Evolutionary conservation across 1,140 invertebrate genomes (phyloP), one percentile per base, ranked within the genome.

Genomic region (Scaptomyza montana): DNA sequence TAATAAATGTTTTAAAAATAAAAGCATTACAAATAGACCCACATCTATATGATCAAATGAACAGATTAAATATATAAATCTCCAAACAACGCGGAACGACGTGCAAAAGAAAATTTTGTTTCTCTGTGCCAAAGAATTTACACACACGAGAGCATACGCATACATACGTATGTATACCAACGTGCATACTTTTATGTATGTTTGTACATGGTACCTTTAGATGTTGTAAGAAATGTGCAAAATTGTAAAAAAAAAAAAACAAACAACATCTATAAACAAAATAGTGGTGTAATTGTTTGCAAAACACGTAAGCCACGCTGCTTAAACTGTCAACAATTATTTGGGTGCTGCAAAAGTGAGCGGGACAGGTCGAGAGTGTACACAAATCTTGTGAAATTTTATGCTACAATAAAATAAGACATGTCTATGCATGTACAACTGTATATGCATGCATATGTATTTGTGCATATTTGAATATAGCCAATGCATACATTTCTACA

Each of bases 201-300:
- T 47, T 28, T 55, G 59, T 55, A 55, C 39, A 2, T 25, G 21
- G 21, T 25, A 25, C 21, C 21, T 50, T 60, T 75, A 68, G 81
- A 77, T 75, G 57, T 71, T 86, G 64, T 75, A 63, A 67, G 65
- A 87, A 86, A 73, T 82, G 82, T 86, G 82, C 76, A 79, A 74
- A 81, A 82, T 78, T 87, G 53, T 78, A 69, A 70, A 60, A 81
- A 85, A 76, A 9, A 36, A 36, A 30, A 25, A 25, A 25, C 16
- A 25, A 25, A 25, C 21, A 25, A 36, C 74, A 81, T 78, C 41
- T 28, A 67, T 67, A 66, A 59, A 53, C 13, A 73, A 77, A 77
- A 28, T 5, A n/a, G 39, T 78, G 63, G 67, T 82, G 53, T 79
- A 78, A 67, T 59, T 69, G 25, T 54, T 49, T 49, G 21, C 12